phyloP scores from a whole-genome alignment of 2,797 vertebrate genomes.

The Sciurus vulgaris region DNA sequence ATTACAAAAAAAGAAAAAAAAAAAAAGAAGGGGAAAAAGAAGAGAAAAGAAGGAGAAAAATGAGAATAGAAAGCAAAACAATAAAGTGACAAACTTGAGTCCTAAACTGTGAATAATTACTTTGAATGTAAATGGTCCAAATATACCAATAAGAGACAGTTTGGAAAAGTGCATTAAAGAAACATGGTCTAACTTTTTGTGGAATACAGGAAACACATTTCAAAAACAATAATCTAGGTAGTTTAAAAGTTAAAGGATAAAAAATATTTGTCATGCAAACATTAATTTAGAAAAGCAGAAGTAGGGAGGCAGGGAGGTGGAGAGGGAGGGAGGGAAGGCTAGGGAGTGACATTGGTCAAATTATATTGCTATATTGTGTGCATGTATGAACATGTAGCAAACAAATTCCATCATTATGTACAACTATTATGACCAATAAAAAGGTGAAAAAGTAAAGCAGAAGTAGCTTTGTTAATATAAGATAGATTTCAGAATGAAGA shows the following conservation, averaged over 20 bases:
- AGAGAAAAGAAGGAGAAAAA: neutral
- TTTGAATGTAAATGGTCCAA: neutral
- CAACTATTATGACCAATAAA: too few relatives aligned
- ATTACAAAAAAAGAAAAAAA: neutral
- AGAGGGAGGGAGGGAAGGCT: too few relatives aligned
- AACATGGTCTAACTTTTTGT: neutral
- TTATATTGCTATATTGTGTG: too few relatives aligned
- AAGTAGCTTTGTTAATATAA: neutral
- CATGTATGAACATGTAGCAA: too few relatives aligned
- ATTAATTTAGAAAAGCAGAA: neutral
- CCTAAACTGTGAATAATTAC: neutral
- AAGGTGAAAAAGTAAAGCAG: neutral
- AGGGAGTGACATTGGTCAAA: too few relatives aligned
- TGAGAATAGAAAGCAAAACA: neutral
- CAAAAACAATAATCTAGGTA: neutral
- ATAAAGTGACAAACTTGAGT: neutral
- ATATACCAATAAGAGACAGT: neutral
- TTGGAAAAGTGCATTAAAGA: neutral
- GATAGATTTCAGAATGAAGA: neutral
- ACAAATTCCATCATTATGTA: too few relatives aligned
- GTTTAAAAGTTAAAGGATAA: neutral
- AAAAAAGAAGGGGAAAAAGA: neutral
- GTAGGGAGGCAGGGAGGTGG: too few relatives aligned
- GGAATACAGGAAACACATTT: neutral
- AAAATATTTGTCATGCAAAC: neutral